Base-by-base conservation (phyloP, 2,113 vertebrate genomes). In the Cottus gobio region DNA sequence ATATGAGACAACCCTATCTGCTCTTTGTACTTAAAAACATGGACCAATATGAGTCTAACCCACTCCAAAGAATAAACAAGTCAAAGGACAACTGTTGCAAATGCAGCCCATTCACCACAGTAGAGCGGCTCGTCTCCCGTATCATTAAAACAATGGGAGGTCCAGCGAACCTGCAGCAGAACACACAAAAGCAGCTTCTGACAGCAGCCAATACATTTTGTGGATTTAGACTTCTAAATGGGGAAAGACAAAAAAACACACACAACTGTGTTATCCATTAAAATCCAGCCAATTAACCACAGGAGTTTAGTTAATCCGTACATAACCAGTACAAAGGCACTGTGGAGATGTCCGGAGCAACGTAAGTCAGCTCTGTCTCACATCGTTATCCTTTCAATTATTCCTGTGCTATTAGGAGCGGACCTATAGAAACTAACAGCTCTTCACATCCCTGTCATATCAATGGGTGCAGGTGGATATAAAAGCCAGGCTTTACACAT, bases 321-420 rank as follows among this genome's bases (percentile, higher is more conserved):
- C 73, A 74, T 50, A 84, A 77, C 26, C 57, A 67, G 50, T 13
- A 74, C 66, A 79, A 80, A 84, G 56, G 48, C 62, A 57, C 46
- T 52, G 50, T 28, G 12, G 72, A 78, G 85, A 65, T 48, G 24
- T 72, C 44, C 22, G 24, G 68, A 63, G 65, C 60, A 77, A 73
- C 64, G 82, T 39, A 48, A 75, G 66, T 58, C 50, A 57, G 79
- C 57, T 73, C 74, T 52, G 83, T 71, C 76, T 80, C 75, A 78
- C 73, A 70, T 66, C 74, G 77, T 92, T 75, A 86, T 84, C 67
- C 46, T 75, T 56, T 80, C 61, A 85, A 79, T 90, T 85, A 84
- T 68, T 77, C 46, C 80, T 15, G 54, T 52, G 83, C 61, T 57
- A 11, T 83, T 81, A 79, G 83, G 44, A 82, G 73, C 2, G 4